phyloP scores from a whole-genome alignment of 2,113 vertebrate species.

The Rallus limicola region DNA sequence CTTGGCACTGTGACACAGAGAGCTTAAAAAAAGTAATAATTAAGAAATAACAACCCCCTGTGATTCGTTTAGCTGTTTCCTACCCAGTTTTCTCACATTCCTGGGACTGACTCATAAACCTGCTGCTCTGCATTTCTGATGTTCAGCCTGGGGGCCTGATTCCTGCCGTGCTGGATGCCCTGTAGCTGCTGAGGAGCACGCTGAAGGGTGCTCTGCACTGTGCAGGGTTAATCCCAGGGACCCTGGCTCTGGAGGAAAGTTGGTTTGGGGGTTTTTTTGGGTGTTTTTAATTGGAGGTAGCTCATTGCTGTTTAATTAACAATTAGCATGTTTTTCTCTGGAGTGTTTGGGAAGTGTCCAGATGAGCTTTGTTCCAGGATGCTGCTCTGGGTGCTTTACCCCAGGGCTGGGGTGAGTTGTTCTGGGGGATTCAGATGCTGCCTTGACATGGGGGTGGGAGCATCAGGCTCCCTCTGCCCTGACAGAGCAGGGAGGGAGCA shows the following conservation, averaged over 20 bases:
- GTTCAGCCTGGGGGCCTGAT: neutral
- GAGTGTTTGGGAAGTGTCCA: neutral
- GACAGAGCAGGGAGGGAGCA: neutral
- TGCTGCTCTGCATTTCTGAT: constrained; percentile 32
- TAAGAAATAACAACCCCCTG: neutral
- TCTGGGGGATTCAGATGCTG: neutral
- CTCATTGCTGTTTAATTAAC: neutral
- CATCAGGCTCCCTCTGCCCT: too few species aligned
- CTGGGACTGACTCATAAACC: constrained; percentile 2
- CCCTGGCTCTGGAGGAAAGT: neutral
- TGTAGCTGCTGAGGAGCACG: neutral
- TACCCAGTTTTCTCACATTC: constrained; percentile 28
- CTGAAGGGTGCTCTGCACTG: neutral
- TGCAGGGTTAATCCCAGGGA: rapidly evolving
- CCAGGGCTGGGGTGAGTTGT: neutral
- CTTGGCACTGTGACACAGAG: neutral
- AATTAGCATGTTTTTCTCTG: rapidly evolving
- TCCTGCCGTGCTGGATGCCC: neutral
- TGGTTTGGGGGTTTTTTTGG: too few species aligned
- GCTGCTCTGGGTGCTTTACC: neutral
- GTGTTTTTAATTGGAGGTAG: neutral
- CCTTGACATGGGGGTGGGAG: neutral
- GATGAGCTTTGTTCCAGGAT: neutral
- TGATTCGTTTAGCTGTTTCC: neutral
- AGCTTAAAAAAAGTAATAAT: neutral